Evolutionary conservation across 2,888 invertebrate species (phyloP), one percentile per base, ranked within the genome.

Genomic region (Hydropsyche betteni): DNA sequence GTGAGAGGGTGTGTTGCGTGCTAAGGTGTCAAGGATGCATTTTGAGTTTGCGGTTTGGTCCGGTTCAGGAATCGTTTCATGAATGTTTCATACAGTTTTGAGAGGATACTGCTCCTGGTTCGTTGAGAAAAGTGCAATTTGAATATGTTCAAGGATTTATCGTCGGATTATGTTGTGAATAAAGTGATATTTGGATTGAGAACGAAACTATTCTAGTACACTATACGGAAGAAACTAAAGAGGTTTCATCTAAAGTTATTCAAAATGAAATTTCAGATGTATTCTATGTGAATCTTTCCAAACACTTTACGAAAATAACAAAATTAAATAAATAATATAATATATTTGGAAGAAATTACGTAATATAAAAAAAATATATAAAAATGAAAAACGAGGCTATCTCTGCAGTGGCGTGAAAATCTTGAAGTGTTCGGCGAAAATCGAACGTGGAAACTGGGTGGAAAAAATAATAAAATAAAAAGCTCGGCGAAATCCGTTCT

Each of bases 401-500:
- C 69, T 12, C 50, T 14, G 51, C 69, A n/a, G 51, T 38, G 44
- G 51, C 14, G 16, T 10, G 36, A 64, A 24, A 64, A 36, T 64
- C 36, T 33, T n/a, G 33, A 36, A 64, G 36, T 36, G 64, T 64
- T 44, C 34, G 64, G 36, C 64, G 36, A 12, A 70, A 70, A 70
- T 70, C 70, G 52, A 12, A 53, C 70, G 52, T 53, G 33, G 36
- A 24, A 33, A 34, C 34, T 44, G 10, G 53, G 51, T 34, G 64
- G 8, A 64, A 33, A 64, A 44, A 44, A 44, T 8, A 44, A 44
- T 8, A 44, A 64, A 24, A 16, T 52, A 73, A 61, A 33, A 16
- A 52, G 73, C 58, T 69, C 51, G 34, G 44, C 6, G 53, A 70
- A 70, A 70, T 70, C 70, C 53, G n/a, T 74, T 73, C 77, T 69